Base-by-base conservation (phyloP, 1,140 invertebrate genomes). In the Pseudomyrmex concolor region DNA sequence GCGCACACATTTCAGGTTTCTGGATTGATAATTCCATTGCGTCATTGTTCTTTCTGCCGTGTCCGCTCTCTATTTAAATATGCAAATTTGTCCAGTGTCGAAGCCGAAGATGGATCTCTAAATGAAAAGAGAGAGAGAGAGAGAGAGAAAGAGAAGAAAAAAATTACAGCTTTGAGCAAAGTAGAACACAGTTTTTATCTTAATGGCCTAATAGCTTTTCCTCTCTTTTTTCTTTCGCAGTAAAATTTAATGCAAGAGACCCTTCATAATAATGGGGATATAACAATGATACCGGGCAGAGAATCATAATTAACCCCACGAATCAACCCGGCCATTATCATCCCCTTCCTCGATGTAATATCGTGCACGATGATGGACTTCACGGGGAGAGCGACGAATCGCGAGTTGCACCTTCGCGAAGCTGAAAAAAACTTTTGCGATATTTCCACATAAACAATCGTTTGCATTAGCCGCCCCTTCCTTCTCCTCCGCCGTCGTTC, bases 181-280 rank as follows among this genome's bases (percentile, higher is more conserved):
- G 54, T 48, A 48, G 76, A 80, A 71, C 66, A 71, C 19, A 19
- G 76, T 50, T 80, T 80, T 80, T 80, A 80, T 59, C 66, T 80
- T 80, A 80, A 80, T 80, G 54, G 54, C 66, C 55, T 80, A 71
- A 80, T 80, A 71, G 66, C 54, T 71, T 70, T 68, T 22, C 50
- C 17, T 55, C 43, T 4, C 67, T 70, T 48, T 80, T 59, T 8
- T 60, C 34, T 34, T 34, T 34, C 34, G 34, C 34, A 80, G 76
- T 71, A 80, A 80, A 80, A 80, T 80, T 80, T 80, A 71, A 80
- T 80, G 66, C 76, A 80, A 71, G 54, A 59, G 76, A 80, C 66
- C 66, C 66, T 70, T 71, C 76, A 70, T 80, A 59, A 80, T 70
- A 50, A 60, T 12, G 43, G 66, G 50, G 54, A 60, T 80, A 59